Evolutionary conservation across 2,797 vertebrate genomes (phyloP).

Genomic region (Aphelocoma californica): DNA sequence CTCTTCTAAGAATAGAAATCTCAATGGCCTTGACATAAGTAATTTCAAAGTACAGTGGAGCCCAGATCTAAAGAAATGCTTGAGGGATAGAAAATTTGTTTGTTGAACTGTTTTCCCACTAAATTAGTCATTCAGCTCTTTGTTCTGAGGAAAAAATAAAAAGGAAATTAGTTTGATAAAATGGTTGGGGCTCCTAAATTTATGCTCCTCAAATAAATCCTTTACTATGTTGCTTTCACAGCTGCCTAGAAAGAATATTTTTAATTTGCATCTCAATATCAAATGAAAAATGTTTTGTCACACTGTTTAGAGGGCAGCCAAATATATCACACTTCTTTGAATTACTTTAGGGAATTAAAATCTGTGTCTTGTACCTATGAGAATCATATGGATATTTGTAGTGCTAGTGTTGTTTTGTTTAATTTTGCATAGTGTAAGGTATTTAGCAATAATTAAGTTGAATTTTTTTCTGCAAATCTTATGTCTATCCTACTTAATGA

Average conservation of each 20-base stretch:
- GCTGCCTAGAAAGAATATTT: background rate
- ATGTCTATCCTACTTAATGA: background rate
- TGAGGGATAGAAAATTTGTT: background rate
- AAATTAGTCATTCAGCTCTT: background rate
- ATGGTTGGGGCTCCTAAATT: background rate
- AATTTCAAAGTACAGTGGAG: slow-evolving; percentile 23
- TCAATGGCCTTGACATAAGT: slow-evolving; percentile 48
- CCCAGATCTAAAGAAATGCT: slow-evolving; percentile 12
- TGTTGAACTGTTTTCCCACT: background rate
- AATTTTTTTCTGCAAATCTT: background rate
- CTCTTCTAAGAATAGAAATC: slow-evolving; percentile 61
- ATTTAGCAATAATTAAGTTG: background rate
- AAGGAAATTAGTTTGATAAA: slow-evolving; percentile 15
- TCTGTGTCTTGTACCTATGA: background rate
- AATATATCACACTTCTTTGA: background rate
- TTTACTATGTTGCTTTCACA: background rate
- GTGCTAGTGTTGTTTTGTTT: background rate
- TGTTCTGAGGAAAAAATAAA: background rate
- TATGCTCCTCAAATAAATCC: slow-evolving; percentile 5
- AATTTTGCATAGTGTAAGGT: background rate
- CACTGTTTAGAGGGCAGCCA: background rate
- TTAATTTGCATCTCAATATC: slow-evolving; percentile 10
- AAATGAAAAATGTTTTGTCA: slow-evolving; percentile 24
- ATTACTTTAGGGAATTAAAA: background rate
- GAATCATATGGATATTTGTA: background rate